Percentiles rank a stretch among this genome's conserved stretches.
Conservation (phyloP, 2,113 vertebrate genomes). For the Brienomyrus brachyistius region DNA sequence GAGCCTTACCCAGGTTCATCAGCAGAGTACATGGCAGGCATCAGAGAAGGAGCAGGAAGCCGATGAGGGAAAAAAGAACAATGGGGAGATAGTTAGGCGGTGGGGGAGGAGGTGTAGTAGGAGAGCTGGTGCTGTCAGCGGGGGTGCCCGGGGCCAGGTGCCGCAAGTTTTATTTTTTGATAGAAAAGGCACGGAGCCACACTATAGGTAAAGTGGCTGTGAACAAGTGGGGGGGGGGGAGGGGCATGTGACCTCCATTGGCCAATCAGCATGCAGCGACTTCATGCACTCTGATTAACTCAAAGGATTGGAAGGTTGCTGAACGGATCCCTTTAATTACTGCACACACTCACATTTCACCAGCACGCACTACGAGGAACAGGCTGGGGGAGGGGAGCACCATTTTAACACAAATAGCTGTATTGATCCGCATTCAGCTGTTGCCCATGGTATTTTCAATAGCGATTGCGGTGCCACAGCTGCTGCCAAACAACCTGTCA, state of each 20-base stretch:
- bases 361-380: neutral
- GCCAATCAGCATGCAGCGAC: conserved; percentile 77
- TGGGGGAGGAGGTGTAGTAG: neutral
- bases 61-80: neutral
- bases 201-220: conserved; percentile 54
- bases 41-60: conserved; percentile 25
- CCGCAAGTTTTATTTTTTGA: conserved; percentile 29
- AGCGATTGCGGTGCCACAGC: neutral
- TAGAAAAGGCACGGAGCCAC: conserved; percentile 41
- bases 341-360: neutral
- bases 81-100: neutral
- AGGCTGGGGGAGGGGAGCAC: neutral
- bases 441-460: neutral
- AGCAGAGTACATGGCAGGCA: conserved; percentile 74
- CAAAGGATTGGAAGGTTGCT: conserved; percentile 57
- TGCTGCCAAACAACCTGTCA: neutral
- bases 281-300: conserved; percentile 45
- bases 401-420: neutral
- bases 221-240: conserved; percentile 52
- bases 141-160: neutral
- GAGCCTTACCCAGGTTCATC: conserved; percentile 76
- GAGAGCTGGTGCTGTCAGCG: conserved; percentile 7
- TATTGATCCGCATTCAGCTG: neutral
- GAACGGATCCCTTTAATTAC: conserved; percentile 17
- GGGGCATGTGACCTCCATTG: conserved; percentile 78